Evolutionary conservation across 2,888 invertebrate species (phyloP).

Genomic region (Cheilosia urbana): DNA sequence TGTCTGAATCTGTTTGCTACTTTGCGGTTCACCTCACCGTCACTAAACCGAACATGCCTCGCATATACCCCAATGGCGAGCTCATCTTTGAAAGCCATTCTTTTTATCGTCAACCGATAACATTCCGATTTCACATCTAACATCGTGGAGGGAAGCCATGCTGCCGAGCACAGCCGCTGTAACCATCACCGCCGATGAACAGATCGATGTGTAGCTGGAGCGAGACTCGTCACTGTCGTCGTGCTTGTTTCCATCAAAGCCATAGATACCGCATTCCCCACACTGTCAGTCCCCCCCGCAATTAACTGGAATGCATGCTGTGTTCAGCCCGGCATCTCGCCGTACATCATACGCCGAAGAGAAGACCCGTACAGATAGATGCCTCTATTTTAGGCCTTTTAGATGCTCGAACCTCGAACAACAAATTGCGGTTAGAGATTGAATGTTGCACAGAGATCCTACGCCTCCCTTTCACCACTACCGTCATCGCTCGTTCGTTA

Average conservation of each 20-base stretch:
- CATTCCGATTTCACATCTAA: constrained; percentile 73
- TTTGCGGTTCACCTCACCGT: background rate
- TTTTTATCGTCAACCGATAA: constrained; percentile 68
- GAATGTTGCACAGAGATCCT: constrained; percentile 62
- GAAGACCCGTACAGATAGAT: constrained; percentile 53
- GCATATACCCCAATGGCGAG: constrained; percentile 65
- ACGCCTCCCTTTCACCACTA: constrained; percentile 55
- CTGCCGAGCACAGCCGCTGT: constrained; percentile 48
- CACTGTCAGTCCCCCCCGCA: constrained; percentile 8
- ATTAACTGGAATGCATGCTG: constrained; percentile 47
- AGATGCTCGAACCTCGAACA: constrained; percentile 60
- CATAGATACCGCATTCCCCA: constrained; percentile 17
- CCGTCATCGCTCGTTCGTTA: constrained; percentile 21
- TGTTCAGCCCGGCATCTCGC: constrained; percentile 23
- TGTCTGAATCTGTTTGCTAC: constrained; percentile 24
- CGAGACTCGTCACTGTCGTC: constrained; percentile 44
- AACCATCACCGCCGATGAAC: constrained; percentile 32
- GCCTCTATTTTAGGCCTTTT: constrained; percentile 69
- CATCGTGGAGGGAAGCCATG: constrained; percentile 62
- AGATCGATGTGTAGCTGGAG: constrained; percentile 50
- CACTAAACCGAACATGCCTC: constrained; percentile 38
- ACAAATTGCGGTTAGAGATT: constrained; percentile 73
- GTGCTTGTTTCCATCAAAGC: constrained; percentile 55
- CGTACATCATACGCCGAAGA: constrained; percentile 41
- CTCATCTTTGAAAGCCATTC: constrained; percentile 47